Base-by-base conservation (phyloP, 2,888 invertebrate species). In the Synergus itoensis region DNA sequence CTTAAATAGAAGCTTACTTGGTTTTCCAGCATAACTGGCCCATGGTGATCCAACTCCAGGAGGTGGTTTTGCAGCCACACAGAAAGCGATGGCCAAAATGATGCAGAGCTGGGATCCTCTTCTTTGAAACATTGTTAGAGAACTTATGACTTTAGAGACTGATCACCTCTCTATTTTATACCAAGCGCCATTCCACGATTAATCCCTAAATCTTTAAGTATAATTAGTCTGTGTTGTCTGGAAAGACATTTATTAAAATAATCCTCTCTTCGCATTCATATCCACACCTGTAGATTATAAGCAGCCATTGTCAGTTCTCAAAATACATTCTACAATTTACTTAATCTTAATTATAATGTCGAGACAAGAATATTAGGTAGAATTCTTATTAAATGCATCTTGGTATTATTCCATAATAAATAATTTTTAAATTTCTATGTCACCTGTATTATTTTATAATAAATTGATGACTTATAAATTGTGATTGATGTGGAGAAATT, bases 231-330 rank as follows among this genome's bases (percentile, higher is more conserved):
- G 16, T 62, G 53, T 78, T 65, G 64, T 79, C 78, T 79, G 76
- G 53, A 78, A 78, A 75, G 18, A 77, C 62, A 53, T 78, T 85
- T 73, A 86, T 86, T 86, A 85, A 82, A 84, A 85, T 88, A 86
- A 88, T 88, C 84, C 85, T 63, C 28, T 65, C 78, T 41, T 79
- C 45, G 64, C 62, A 79, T 69, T 79, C 76, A 76, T 82, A 80
- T 82, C 63, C 81, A 48, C 89, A 90, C 86, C 86, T 91, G 90
- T 79, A 82, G 86, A 88, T 89, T 89, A 89, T 83, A 82, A 80
- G 81, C 82, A 84, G 73, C 76, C 75, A 77, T 79, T 83, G 76
- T 65, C 65, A 83, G 84, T 80, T 80, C 36, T 57, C n/a, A 53
- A 73, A 73, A 73, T 69, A 73, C 28, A 40, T 53, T 73, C 79